Evolutionary conservation across 2,113 vertebrate species (phyloP).

Genomic region (Onychostruthus taczanowskii): DNA sequence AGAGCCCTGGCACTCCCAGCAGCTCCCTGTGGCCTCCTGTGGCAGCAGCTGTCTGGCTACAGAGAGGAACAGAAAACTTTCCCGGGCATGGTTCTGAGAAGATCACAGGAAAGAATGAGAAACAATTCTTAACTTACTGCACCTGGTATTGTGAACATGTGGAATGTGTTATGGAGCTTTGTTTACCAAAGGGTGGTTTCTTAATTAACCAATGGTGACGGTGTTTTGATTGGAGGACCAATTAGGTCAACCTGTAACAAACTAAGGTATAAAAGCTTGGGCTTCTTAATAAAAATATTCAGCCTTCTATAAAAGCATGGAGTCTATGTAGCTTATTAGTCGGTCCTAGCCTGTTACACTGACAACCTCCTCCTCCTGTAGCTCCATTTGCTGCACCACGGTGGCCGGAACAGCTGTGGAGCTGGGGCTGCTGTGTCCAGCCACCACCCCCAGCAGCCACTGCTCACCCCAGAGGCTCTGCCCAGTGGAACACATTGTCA

Average conservation of each 20-base stretch:
- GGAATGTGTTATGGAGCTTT: background rate
- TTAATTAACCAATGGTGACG: background rate
- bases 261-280: background rate
- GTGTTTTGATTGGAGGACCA: background rate
- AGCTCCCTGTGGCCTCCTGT: background rate
- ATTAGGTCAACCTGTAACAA: background rate
- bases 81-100: background rate
- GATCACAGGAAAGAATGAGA: background rate
- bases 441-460: background rate
- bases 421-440: background rate
- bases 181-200: background rate
- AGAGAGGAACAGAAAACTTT: background rate
- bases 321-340: background rate
- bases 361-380: background rate
- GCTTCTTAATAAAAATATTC: background rate
- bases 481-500: rapidly evolving
- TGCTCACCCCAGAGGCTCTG: rapidly evolving
- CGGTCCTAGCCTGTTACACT: background rate
- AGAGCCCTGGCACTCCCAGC: background rate
- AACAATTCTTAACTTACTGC: background rate
- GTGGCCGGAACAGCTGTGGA: background rate
- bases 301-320: background rate
- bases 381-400: rapidly evolving
- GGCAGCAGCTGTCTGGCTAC: background rate
- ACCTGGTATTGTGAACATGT: background rate